Base-by-base conservation (phyloP, 1,140 invertebrate species). In the Physella acuta region DNA sequence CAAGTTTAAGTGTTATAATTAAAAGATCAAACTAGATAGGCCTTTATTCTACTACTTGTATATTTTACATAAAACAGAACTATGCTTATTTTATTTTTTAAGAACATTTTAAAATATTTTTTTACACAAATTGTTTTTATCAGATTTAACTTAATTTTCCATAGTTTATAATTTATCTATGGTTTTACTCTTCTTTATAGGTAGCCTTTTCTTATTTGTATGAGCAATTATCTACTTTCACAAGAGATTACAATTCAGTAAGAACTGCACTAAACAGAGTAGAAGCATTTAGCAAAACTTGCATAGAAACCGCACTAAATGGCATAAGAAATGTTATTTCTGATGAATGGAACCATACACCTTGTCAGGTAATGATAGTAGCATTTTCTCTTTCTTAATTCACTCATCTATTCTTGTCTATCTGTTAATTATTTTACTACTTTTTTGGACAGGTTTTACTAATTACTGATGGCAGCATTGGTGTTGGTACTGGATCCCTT, bases 231-330 rank as follows among this genome's bases (percentile, higher is more conserved):
- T 90, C 90, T 44, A 88, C 90, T 28, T 95, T 95, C 78, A 95
- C 93, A 0, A 86, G 94, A 77, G 93, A 96, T 78, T 93, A 92
- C 86, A 92, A 92, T 68, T 83, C 82, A 5, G 91, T 96, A 65
- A 90, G 91, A 79, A 82, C 85, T 28, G 91, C 92, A 78, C 79
- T 95, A 14, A 88, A 88, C 72, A 88, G 88, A 67, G 85, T 94
- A 11, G 91, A 93, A 75, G 90, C 92, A 79, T 91, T 90, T 83
- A 93, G 94, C 74, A 93, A 92, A 83, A 94, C 93, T 4, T 92
- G 90, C 78, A 89, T 94, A 70, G 90, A 94, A 79, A 88, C 89
- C 26, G 92, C 90, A 20, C 83, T 95, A 2, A 87, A 89, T 76
- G 92, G 91, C 53, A 88, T 93, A 3, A 91, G 90, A 77, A 89